Evolutionary conservation across 2,113 vertebrate genomes (phyloP), one percentile per base, ranked within the genome.

Genomic region (Lipophrys pholis): DNA sequence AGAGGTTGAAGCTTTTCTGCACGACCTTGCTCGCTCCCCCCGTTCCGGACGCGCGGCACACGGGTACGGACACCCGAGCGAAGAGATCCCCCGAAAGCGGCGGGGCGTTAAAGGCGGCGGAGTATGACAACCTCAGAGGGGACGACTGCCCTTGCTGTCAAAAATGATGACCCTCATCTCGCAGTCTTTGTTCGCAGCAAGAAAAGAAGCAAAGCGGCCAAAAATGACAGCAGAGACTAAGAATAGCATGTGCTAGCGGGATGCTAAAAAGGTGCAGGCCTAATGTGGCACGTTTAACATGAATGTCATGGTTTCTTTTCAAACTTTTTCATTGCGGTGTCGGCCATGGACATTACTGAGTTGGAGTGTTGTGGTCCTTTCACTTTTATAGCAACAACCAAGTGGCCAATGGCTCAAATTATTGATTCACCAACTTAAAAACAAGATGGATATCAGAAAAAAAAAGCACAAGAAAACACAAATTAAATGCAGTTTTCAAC

Each of bases 131-230:
- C 69, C 80, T 82, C 67, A 56, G 62, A 80, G 75, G 82, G 83
- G 69, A 61, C 42, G 65, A 50, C 81, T 48, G 41, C 67, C 80
- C 86, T 83, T 64, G 50, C 82, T 89, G 84, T 89, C 89, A 88
- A 57, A 65, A 73, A 78, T 68, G 64, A 87, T 90, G 82, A 87
- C 81, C 82, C 84, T 86, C 78, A 76, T 89, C 87, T 78, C 70
- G 78, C 75, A 69, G 63, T 67, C 78, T 78, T 86, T 89, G 88
- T 86, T 86, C 69, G 3, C 14, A 77, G 80, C 61, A 80, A 64
- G 80, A 82, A 30, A 61, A 42, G 68, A 81, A 69, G 81, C 59
- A 76, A 76, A 68, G 69, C 5, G 0, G 62, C 50, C 57, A 63
- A 48, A 77, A 73, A 59, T 64, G 76, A 75, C 79, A 78, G 70